Evolutionary conservation across 2,888 invertebrate genomes (phyloP), one percentile per base, ranked within the genome.

Genomic region (Protophormia terraenovae): DNA sequence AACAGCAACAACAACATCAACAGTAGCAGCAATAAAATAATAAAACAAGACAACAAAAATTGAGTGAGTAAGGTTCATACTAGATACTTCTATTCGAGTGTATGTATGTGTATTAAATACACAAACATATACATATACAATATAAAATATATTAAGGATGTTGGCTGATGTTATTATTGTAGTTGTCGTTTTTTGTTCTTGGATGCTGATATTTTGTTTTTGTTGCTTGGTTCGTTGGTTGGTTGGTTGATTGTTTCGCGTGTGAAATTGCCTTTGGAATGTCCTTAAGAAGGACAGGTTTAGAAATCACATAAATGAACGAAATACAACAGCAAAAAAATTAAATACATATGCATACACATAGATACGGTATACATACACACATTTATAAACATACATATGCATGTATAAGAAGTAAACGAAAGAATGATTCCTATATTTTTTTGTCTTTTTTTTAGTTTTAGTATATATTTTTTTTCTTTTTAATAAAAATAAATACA

Each of bases 191-290:
- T 35, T 47, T 53, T 29, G 38, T 19, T 72, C 35, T 47, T 53
- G 60, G 35, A 55, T 66, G 53, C 24, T 81, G 47, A 14, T 45
- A 45, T 47, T n/a, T n/a, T 50, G 67, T 14, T 77, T 62, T 35
- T 69, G 60, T 50, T 77, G 62, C 45, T 82, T 66, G 60, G 22
- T 75, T 75, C 22, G 53, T 82, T 73, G n/a, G 69, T 76, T 76
- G 55, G 64, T 77, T 76, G 64, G 64, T 67, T 72, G 71, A 50
- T 60, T 82, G 64, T 78, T 82, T 77, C 73, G 77, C 79, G 78
- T 86, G 55, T 86, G 75, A 89, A 90, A 91, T 91, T 90, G 91
- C 90, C 91, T 91, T 91, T 91, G 91, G 91, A 91, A 91, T 90
- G 91, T 91, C 91, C 91, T 91, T 90, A 90, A 91, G 91, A 90